Percentiles rank a stretch among this genome's conserved stretches.
Evolutionary conservation across 2,113 vertebrate genomes (phyloP).

Genomic region (Nicator chloris): DNA sequence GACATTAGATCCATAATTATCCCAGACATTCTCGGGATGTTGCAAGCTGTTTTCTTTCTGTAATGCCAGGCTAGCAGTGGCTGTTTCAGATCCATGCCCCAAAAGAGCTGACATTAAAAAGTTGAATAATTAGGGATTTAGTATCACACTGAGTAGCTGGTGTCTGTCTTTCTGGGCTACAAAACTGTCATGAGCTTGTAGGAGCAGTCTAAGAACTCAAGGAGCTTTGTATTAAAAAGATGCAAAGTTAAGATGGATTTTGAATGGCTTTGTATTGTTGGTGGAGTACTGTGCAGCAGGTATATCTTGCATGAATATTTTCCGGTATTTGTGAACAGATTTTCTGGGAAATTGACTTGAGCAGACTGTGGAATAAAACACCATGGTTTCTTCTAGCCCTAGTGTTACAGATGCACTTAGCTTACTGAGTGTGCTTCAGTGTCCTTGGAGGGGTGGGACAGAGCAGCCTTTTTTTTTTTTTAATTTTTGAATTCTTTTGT

Average conservation of each 20-base stretch:
- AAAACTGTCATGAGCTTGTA: not conserved
- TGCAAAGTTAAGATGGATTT: not conserved
- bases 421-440: not conserved
- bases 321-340: not conserved
- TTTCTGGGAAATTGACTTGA: not conserved
- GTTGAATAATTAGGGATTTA: not conserved
- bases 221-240: not conserved
- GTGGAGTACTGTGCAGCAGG: not conserved
- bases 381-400: not conserved
- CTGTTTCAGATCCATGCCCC: not conserved
- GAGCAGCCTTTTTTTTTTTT: accelerated
- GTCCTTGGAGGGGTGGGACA: not conserved
- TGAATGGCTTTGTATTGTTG: not conserved
- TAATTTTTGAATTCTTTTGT: not conserved
- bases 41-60: not conserved
- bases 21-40: accelerated
- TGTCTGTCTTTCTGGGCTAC: not conserved
- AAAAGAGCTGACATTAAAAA: not conserved
- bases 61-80: not conserved
- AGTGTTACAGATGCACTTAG: not conserved
- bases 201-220: not conserved
- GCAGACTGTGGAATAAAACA: not conserved
- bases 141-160: not conserved
- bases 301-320: not conserved
- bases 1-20: not conserved